Percentiles rank a stretch among this genome's conserved stretches.
Evolutionary conservation across 2,113 vertebrate species (phyloP).

Genomic region (Oryzias celebensis): DNA sequence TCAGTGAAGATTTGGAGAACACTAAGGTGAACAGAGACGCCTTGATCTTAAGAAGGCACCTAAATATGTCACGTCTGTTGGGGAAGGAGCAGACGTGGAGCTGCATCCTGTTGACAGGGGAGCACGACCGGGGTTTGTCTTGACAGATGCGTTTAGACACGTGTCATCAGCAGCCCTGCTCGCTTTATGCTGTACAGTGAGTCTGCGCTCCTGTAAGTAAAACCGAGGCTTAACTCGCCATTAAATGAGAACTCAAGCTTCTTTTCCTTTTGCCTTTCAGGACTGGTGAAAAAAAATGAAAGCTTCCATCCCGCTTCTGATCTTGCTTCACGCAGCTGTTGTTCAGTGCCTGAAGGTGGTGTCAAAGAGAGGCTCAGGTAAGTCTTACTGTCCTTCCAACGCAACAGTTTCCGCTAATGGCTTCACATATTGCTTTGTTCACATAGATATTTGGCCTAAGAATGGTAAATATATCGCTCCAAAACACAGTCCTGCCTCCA

Average conservation of each 20-base stretch:
- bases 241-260: conserved; percentile 23
- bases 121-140: conserved; percentile 28
- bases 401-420: neutral
- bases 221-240: conserved; percentile 2
- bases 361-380: conserved; percentile 98
- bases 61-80: conserved; percentile 29
- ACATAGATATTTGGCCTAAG: no score
- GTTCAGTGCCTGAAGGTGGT: conserved; percentile 94
- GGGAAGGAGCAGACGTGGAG: conserved; percentile 15
- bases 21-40: neutral
- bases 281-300: conserved; percentile 87
- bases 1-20: neutral
- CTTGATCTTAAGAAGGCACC: conserved; percentile 6
- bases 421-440: neutral
- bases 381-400: conserved; percentile 51
- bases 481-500: no score
- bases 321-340: conserved; percentile 88
- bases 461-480: no score
- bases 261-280: conserved; percentile 34
- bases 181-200: conserved; percentile 40
- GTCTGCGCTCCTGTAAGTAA: conserved; percentile 28
- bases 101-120: conserved; percentile 22
- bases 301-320: conserved; percentile 89
- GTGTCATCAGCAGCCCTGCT: conserved; percentile 31
- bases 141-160: conserved; percentile 43